Evolutionary conservation across 2,797 vertebrate species (phyloP), one percentile per base, ranked within the genome.

Genomic region (Setipinna tenuifilis): DNA sequence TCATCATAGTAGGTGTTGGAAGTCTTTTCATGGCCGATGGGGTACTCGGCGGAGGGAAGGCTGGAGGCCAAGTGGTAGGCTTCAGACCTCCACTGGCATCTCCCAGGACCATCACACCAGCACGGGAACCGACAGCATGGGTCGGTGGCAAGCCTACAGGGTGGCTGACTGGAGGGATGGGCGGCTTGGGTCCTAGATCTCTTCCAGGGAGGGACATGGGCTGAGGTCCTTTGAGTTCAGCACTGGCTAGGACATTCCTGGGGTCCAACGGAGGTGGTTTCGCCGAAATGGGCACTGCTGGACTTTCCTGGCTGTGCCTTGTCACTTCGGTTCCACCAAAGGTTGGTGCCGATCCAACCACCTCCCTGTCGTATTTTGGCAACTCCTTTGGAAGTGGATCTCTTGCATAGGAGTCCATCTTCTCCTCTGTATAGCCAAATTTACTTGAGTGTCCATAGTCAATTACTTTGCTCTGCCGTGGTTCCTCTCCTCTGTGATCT

Each of bases 391-490:
- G n/a, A 41, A 85, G 85, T 65, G 65, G 88, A 25, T 90, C 85
- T 83, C 35, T 84, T 62, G 87, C 50, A 87, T 86, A 91, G 54
- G 75, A 86, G 88, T 90, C 93, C 4, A 61, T 6, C 25, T 88
- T 85, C 0, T 93, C 85, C 75, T 96, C 95, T 0, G 92, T 91
- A 89, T 94, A 93, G 17, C 92, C 94, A 16, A 96, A 98, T 91
- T 97, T 98, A 59, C 97, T 96, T 7, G 95, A 96, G 85, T 99
- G 98, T 91, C 97, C 97, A 75, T 99, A 99, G 88, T 99, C 98
- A 81, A 99, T 98, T 16, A 99, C 97, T 91, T 97, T 97, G 88
- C 96, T 93, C 28, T 95, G 94, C 62, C 94, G 88, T 16, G 91
- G 21, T 17, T 93, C 54, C 0, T 91, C 59, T 5, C 86, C 86